phyloP scores from a whole-genome alignment of 2,113 vertebrate species.

The Tiliqua scincoides region DNA sequence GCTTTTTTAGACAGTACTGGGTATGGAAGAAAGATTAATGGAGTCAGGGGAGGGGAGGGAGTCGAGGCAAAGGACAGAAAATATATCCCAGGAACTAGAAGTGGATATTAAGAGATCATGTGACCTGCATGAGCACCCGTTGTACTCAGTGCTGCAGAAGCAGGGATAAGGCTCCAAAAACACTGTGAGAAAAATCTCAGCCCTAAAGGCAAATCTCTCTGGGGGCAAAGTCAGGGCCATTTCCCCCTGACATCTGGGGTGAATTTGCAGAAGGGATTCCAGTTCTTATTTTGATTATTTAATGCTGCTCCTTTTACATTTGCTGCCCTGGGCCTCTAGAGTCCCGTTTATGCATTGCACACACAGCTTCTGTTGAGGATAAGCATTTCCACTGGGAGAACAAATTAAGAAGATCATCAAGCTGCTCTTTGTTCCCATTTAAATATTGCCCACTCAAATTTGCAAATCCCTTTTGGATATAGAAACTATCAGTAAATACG shows the following conservation, averaged over 20 bases:
- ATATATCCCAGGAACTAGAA: not conserved
- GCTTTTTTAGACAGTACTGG: too few relatives aligned
- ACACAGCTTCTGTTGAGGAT: slow-evolving; percentile 10
- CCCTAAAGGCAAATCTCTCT: not conserved
- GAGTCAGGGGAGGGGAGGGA: too few relatives aligned
- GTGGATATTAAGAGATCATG: too few relatives aligned
- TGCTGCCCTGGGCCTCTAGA: not conserved
- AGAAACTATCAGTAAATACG: not conserved
- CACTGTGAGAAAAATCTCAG: not conserved
- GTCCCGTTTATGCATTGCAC: not conserved
- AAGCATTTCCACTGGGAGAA: slow-evolving; percentile 6
- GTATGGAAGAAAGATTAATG: too few relatives aligned
- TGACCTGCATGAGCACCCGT: too few relatives aligned
- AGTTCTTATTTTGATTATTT: not conserved
- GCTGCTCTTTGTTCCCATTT: slow-evolving; percentile 40
- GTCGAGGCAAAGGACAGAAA: too few relatives aligned
- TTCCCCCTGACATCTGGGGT: not conserved
- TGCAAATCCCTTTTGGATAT: not conserved
- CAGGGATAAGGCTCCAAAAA: not conserved
- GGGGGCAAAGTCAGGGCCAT: not conserved
- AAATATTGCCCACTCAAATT: not conserved
- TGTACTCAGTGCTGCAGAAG: too few relatives aligned
- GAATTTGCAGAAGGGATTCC: not conserved
- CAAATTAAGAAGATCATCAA: slow-evolving; percentile 35
- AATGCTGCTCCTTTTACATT: not conserved